phyloP scores from a whole-genome alignment of 2,113 vertebrate species.

The Cygnus atratus region DNA sequence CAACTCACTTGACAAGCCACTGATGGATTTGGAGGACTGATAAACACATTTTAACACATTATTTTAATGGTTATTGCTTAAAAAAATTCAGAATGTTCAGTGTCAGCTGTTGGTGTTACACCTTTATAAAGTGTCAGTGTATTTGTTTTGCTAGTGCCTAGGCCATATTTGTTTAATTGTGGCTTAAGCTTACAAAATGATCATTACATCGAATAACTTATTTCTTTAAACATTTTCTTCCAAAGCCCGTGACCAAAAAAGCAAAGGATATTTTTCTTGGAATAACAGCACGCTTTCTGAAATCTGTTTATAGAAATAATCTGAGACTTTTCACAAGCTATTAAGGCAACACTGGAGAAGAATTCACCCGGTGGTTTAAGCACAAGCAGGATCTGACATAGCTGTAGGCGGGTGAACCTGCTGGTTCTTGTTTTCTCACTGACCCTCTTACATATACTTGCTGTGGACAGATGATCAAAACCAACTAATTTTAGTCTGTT shows the following conservation, averaged over 20 bases:
- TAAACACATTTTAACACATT: slow-evolving; percentile 28
- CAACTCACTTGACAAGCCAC: slow-evolving; percentile 43
- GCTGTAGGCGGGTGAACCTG: background rate
- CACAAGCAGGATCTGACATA: background rate
- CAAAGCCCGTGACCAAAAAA: background rate
- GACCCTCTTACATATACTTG: background rate
- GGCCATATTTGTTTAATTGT: background rate
- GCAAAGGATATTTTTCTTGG: background rate
- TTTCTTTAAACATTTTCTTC: background rate
- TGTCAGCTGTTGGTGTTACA: slow-evolving; percentile 25
- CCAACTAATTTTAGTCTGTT: background rate
- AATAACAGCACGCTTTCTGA: background rate
- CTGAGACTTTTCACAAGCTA: background rate
- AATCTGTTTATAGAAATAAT: background rate
- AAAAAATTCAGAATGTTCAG: slow-evolving; percentile 10
- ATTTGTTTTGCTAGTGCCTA: slow-evolving; percentile 13
- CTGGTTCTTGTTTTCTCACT: background rate
- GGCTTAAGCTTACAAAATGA: background rate
- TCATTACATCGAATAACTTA: background rate
- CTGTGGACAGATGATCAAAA: background rate
- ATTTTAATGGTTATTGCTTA: too few relatives aligned
- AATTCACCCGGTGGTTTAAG: background rate
- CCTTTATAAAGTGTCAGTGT: background rate
- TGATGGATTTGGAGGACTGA: slow-evolving; percentile 35
- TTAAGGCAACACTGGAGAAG: background rate